A percentile compares a stretch with the other conserved stretches of the same genome.
phyloP scores from a whole-genome alignment of 1,140 invertebrate genomes.

The Panonychus citri region DNA sequence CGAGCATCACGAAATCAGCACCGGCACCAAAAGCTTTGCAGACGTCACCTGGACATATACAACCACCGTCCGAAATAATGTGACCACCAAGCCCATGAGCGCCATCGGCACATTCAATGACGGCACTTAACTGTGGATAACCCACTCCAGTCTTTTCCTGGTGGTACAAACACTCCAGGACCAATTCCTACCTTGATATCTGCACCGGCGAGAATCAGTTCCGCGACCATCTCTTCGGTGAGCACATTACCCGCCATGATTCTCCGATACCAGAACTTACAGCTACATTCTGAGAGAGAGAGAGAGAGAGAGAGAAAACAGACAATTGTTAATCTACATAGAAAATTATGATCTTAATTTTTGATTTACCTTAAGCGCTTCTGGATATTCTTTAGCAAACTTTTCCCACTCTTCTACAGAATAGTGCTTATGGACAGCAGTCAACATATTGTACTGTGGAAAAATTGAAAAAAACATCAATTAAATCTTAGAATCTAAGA shows the following conservation, averaged over 20 bases:
- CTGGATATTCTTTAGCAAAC: constrained; percentile 46
- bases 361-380: constrained; percentile 31
- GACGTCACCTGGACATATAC: constrained; percentile 72
- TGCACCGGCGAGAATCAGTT: constrained; percentile 72
- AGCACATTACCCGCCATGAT: constrained; percentile 87
- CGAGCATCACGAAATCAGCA: constrained; percentile 89
- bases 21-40: constrained; percentile 86
- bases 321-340: too few relatives aligned
- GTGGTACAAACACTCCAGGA: constrained; percentile 88
- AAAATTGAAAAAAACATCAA: constrained; percentile 10
- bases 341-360: too few relatives aligned
- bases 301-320: too few relatives aligned
- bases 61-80: constrained; percentile 83
- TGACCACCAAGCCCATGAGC: constrained; percentile 72
- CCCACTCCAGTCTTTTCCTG: constrained; percentile 75
- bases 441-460: constrained; percentile 62
- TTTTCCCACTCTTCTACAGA: constrained; percentile 55
- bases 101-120: constrained; percentile 87
- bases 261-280: constrained; percentile 59
- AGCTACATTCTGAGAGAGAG: constrained; percentile 38
- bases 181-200: constrained; percentile 74
- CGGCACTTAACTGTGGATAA: constrained; percentile 77
- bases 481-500: too few relatives aligned
- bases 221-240: constrained; percentile 89
- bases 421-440: constrained; percentile 79